A percentile compares a stretch with the other conserved stretches of the same genome.
Conservation (phyloP, 2,797 vertebrate species). For the Myiotriccus ornatus region DNA sequence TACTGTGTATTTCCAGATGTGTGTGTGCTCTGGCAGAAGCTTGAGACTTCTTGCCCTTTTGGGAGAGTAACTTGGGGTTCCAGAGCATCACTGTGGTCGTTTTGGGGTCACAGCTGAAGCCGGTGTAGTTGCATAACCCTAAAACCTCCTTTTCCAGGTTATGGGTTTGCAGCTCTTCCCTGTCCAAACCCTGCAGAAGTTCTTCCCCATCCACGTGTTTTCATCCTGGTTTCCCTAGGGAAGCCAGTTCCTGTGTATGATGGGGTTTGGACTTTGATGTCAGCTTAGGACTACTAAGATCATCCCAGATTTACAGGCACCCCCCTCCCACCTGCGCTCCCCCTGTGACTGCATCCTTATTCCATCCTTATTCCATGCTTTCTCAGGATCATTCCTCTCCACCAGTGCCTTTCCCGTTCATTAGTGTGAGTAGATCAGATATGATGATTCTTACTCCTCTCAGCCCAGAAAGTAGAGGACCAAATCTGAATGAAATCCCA, state of each 20-base stretch:
- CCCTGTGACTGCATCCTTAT: neutral
- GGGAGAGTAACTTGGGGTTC: neutral
- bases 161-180: neutral
- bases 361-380: fast-evolving
- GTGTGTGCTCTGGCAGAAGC: neutral
- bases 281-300: neutral
- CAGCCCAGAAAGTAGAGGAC: neutral
- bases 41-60: neutral
- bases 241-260: fast-evolving
- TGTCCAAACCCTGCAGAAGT: neutral
- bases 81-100: neutral
- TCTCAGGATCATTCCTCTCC: neutral
- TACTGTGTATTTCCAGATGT: neutral
- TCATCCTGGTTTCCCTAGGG: neutral
- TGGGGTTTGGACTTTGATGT: neutral
- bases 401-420: neutral
- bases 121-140: neutral
- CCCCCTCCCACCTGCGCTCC: neutral
- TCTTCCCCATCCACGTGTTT: neutral
- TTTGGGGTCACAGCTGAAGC: neutral
- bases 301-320: neutral
- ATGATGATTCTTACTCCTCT: neutral
- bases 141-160: neutral
- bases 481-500: neutral
- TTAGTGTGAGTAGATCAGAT: neutral